Conservation (phyloP, 2,113 vertebrate species). For the Loxodonta africana region DNA sequence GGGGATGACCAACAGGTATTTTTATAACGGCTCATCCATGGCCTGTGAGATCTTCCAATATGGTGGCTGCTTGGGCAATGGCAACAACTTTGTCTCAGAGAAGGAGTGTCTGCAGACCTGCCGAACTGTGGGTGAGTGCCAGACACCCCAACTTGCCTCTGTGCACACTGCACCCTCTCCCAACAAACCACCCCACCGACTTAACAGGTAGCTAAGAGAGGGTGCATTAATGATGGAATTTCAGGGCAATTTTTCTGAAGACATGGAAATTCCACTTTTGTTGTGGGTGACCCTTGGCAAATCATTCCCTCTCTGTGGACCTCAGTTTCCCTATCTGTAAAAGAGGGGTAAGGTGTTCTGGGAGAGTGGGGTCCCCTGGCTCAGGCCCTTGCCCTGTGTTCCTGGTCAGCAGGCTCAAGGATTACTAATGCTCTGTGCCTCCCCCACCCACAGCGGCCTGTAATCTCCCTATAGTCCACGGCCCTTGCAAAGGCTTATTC, state of each 20-base stretch:
- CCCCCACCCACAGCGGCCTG: conserved; percentile 91
- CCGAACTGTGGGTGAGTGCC: conserved; percentile 92
- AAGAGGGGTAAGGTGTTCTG: background rate
- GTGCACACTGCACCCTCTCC: accelerated
- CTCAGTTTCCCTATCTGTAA: background rate
- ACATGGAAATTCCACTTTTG: background rate
- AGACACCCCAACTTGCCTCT: accelerated
- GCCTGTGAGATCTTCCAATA: conserved; percentile 93
- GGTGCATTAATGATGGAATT: background rate
- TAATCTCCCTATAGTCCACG: conserved; percentile 90
- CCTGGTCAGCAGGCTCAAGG: accelerated
- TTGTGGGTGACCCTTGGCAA: background rate
- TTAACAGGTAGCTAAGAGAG: background rate
- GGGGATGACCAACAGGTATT: conserved; percentile 87
- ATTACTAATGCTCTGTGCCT: background rate
- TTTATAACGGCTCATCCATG: conserved; percentile 95
- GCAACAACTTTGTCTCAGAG: conserved; percentile 94
- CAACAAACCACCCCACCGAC: accelerated
- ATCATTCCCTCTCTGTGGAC: background rate
- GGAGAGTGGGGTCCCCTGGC: background rate
- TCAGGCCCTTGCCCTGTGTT: background rate
- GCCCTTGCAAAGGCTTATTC: conserved; percentile 84
- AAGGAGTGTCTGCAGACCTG: conserved; percentile 96
- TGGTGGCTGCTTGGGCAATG: conserved; percentile 95
- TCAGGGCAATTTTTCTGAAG: background rate